Evolutionary conservation across 2,888 invertebrate species (phyloP).

Genomic region (Dryocosmus kuriphilus): DNA sequence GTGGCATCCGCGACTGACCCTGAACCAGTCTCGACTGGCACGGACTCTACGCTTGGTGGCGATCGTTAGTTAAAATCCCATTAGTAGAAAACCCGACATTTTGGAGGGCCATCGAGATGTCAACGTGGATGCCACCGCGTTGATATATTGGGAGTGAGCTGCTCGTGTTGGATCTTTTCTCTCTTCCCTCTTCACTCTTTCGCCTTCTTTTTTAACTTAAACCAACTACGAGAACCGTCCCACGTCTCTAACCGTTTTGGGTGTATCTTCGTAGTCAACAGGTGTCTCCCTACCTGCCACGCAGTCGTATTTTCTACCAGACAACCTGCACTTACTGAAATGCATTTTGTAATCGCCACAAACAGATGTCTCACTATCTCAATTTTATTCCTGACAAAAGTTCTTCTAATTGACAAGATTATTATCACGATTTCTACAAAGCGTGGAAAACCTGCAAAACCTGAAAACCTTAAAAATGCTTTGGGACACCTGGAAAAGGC

Average conservation of each 20-base stretch:
- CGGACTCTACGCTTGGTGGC: slow-evolving; percentile 48
- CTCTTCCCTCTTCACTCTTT: slow-evolving; percentile 7
- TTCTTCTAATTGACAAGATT: not conserved
- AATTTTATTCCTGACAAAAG: slow-evolving; percentile 7
- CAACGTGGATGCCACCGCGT: slow-evolving; percentile 68
- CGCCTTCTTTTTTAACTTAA: not conserved
- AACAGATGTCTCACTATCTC: slow-evolving; percentile 3
- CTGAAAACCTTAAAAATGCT: no score
- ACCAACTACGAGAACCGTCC: slow-evolving; percentile 28
- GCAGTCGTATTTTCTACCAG: slow-evolving; percentile 8
- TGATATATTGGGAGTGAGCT: slow-evolving; percentile 73
- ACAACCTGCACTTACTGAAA: slow-evolving; percentile 62
- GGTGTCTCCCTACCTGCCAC: slow-evolving; percentile 70
- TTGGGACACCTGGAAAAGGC: no score
- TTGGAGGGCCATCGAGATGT: slow-evolving; percentile 69
- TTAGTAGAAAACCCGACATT: slow-evolving; percentile 72
- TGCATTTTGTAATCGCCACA: slow-evolving; percentile 57
- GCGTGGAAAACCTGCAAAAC: no score
- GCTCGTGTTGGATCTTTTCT: slow-evolving; percentile 46
- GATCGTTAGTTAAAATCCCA: slow-evolving; percentile 74
- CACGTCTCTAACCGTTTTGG: slow-evolving; percentile 50
- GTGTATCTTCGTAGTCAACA: slow-evolving; percentile 67
- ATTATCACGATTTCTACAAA: not conserved
- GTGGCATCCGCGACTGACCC: slow-evolving; percentile 39
- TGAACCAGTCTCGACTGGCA: slow-evolving; percentile 54